Evolutionary conservation across 2,797 vertebrate species (phyloP).

Genomic region (Florisuga fusca): DNA sequence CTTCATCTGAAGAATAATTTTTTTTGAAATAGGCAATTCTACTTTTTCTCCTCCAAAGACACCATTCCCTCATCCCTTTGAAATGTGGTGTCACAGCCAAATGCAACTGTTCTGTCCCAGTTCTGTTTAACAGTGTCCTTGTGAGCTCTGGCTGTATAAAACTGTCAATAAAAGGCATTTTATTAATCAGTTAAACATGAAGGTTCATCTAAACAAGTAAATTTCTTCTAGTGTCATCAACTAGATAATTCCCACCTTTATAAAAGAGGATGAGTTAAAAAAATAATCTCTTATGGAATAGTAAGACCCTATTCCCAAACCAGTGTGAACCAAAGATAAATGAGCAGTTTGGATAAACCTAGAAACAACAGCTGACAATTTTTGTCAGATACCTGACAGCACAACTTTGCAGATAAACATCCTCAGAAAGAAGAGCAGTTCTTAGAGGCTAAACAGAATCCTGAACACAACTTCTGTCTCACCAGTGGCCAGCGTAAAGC

Average conservation of each 20-base stretch:
- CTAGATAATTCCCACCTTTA: not conserved
- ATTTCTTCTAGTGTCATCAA: not conserved
- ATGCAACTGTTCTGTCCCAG: not conserved
- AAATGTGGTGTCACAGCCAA: not conserved
- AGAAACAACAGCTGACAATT: not conserved
- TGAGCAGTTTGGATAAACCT: not conserved
- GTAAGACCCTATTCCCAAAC: not conserved
- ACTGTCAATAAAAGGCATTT: not conserved
- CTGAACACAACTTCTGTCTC: not conserved
- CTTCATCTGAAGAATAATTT: not conserved
- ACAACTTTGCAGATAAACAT: not conserved
- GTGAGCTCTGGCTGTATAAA: not conserved
- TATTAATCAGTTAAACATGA: not conserved
- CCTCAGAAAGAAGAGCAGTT: not conserved
- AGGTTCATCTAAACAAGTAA: not conserved
- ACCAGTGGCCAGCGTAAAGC: no score
- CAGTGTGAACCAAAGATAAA: not conserved
- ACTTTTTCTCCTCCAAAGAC: not conserved
- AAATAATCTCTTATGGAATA: not conserved
- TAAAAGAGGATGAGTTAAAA: not conserved
- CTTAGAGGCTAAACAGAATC: not conserved
- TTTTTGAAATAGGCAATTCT: not conserved
- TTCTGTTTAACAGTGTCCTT: not conserved
- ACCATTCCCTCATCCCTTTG: not conserved
- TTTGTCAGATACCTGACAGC: not conserved